Evolutionary conservation across 2,797 vertebrate species (phyloP), one percentile per base, ranked within the genome.

Genomic region (Cottoperca gobio): DNA sequence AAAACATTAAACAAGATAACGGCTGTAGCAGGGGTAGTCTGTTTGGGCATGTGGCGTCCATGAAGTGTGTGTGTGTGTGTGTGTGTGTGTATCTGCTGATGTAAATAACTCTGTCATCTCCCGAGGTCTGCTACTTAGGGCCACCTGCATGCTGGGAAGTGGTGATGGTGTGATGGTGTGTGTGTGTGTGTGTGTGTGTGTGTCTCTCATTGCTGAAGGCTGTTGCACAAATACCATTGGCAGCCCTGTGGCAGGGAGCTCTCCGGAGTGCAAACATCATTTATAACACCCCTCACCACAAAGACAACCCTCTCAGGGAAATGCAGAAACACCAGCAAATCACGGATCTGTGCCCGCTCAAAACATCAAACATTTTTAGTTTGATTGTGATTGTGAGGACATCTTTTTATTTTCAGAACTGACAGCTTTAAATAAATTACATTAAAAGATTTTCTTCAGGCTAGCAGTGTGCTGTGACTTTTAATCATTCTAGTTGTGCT

Each of bases 71-170:
- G 53, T 57, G 53, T 13, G 52, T 53, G 50, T 19, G 52, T 53
- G 53, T 1, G 43, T 73, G 52, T 53, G 71, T 74, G 74, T 59
- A 67, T 62, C 39, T 26, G 57, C 21, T 82, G 80, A 87, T 87
- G 83, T 86, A 83, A 91, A 81, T 87, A 81, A 87, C 68, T 73
- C 59, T 69, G 76, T 83, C 71, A 86, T 80, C 62, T 82, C 78
- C 75, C 0, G 31, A 85, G 73, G 87, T 84, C 45, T 81, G 70
- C 77, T 77, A 58, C 71, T 83, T 58, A 65, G 55, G 60, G 87
- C 76, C 70, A 85, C 72, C 72, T 84, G 78, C 57, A 85, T 69
- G 86, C 81, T 79, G 84, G 26, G 77, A 86, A 65, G 79, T 78
- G 75, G 66, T 73, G 82, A 59, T 54, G 73, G 76, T 86, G 76